These are phyloP conservation scores for Drosophila bocki DNA, from an alignment of 1,140 invertebrate genomes.

Conservation along the genomic window DNA sequence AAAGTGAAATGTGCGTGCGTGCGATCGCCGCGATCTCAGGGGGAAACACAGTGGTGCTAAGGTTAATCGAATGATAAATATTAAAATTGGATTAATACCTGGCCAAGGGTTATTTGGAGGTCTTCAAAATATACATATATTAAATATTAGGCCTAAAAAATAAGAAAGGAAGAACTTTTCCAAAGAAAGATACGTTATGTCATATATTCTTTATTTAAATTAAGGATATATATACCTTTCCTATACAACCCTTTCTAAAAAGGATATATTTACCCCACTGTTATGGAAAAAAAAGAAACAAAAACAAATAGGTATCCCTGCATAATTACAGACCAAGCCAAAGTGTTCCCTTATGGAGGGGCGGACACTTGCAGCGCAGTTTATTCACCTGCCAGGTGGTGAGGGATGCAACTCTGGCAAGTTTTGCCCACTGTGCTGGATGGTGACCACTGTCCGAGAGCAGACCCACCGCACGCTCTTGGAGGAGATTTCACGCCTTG, in stretches of 20 bases:
- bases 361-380: constrained; percentile 75
- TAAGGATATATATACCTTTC: not conserved
- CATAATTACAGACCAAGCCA: constrained; percentile 73
- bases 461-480: constrained; percentile 36
- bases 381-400: constrained; percentile 70
- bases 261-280: not conserved
- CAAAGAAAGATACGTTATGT: not conserved
- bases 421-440: constrained; percentile 25
- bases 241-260: not conserved
- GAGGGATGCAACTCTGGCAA: not conserved
- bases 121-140: not conserved
- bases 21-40: constrained; percentile 34
- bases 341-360: constrained; percentile 73
- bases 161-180: not conserved
- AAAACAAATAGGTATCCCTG: constrained; percentile 71
- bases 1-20: constrained; percentile 77
- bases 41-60: constrained; percentile 45
- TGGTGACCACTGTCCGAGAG: not conserved
- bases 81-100: not conserved
- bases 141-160: not conserved
- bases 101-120: not conserved
- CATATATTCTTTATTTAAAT: no score
- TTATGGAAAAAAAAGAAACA: constrained; percentile 55
- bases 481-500: constrained; percentile 72
- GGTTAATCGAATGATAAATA: not conserved